Evolutionary conservation across 1,140 invertebrate species (phyloP), one percentile per base, ranked within the genome.

Genomic region (Anoplolepis gracilipes): DNA sequence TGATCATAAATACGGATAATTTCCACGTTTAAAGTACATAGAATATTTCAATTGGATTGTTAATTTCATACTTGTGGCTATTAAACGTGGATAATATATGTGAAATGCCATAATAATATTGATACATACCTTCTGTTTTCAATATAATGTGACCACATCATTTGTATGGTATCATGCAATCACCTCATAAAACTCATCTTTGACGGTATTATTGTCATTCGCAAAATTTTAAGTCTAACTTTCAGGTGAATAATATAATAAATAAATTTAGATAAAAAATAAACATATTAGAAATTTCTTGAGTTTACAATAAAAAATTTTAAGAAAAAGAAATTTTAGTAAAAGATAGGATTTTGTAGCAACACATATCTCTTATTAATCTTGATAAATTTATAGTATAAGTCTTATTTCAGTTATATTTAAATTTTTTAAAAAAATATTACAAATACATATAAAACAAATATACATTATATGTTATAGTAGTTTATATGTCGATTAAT

Each of bases 1-100:
- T 39, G 30, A 75, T 72, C 87, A 65, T 86, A 86, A 88, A 89
- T 85, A 88, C 42, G 11, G 39, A 49, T 72, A 59, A 82, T 88
- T 77, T 69, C 33, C 25, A 30, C 39, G 25, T n/a, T 42, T n/a
- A 64, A 11, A 57, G 11, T 46, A 39, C 61, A 39, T 25, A 16
- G 19, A 57, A 11, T 42, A 55, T 88, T 88, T 72, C 30, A 36
- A 77, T 84, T 85, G 49, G 33, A 22, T 10, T 62, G 53, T 73
- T 86, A 46, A 78, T 72, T 81, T 73, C 53, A 22, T 59, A 59
- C 22, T 87, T 49, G 61, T 10, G 86, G 16, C 77, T 72, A 46
- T 79, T 33, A 46, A 13, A 55, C n/a, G 30, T n/a, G 65, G 11
- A 73, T 73, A 82, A 82, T 82, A 42, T 11, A 10, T n/a, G 36